Evolutionary conservation across 1,140 invertebrate species (phyloP).

Genomic region (Triops longicaudatus): DNA sequence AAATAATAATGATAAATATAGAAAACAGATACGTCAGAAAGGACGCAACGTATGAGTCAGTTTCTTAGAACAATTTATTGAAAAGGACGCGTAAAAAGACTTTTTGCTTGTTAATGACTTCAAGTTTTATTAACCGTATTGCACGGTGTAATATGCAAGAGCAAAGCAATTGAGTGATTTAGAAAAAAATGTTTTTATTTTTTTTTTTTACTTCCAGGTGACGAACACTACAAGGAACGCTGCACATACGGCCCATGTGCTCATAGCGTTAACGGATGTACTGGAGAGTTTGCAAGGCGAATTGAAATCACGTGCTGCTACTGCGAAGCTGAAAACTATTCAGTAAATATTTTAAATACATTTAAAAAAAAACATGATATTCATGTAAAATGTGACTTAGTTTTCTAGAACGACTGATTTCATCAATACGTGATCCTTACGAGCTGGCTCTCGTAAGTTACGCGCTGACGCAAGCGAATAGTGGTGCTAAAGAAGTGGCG

Average conservation of each 20-base stretch:
- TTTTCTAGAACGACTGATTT: constrained; percentile 42
- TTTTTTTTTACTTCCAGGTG: constrained; percentile 20
- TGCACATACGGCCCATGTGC: constrained; percentile 45
- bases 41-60: too few species aligned
- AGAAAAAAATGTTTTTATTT: constrained; percentile 21
- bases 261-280: constrained; percentile 42
- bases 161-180: neutral
- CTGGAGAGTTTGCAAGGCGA: constrained; percentile 38
- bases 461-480: constrained; percentile 42
- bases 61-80: too few species aligned
- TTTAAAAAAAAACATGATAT: neutral
- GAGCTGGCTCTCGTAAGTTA: constrained; percentile 46
- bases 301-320: constrained; percentile 33
- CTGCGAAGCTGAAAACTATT: constrained; percentile 36
- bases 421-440: constrained; percentile 42
- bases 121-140: too few species aligned
- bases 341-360: constrained; percentile 34
- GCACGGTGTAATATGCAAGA: too few species aligned
- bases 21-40: too few species aligned
- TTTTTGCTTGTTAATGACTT: too few species aligned
- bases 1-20: too few species aligned
- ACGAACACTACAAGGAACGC: constrained; percentile 36
- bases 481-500: constrained; percentile 40
- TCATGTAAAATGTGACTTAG: constrained; percentile 29
- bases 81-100: too few species aligned